Conservation (phyloP, 2,797 vertebrate genomes). For the Buphagus erythrorhynchus region DNA sequence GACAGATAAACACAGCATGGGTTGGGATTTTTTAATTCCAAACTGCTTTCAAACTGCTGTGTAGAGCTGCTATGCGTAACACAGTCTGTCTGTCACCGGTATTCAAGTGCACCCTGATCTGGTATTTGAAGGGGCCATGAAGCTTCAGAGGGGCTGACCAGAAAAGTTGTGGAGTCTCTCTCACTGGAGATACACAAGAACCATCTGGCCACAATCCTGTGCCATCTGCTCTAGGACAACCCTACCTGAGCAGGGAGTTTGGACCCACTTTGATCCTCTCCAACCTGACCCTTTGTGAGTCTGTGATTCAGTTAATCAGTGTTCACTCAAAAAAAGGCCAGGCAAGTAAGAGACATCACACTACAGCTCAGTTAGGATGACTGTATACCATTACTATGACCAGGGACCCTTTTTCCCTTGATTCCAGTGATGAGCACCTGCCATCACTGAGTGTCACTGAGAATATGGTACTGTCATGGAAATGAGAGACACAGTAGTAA, state of each 20-base stretch:
- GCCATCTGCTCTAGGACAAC: not conserved
- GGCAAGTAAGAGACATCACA: not conserved
- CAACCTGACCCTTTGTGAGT: not conserved
- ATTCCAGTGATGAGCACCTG: not conserved
- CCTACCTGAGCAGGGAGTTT: not conserved
- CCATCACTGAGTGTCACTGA: no score
- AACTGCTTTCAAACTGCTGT: not conserved
- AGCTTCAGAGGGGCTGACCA: not conserved
- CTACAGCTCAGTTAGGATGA: not conserved
- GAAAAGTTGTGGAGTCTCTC: not conserved
- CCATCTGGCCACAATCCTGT: not conserved
- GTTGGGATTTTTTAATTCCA: not conserved
- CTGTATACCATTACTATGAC: accelerated
- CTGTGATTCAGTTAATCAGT: not conserved
- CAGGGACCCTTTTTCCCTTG: not conserved
- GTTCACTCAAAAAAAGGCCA: not conserved
- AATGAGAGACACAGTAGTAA: not conserved
- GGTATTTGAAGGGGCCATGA: not conserved
- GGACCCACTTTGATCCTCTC: not conserved
- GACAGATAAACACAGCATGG: not conserved
- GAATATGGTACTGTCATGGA: not conserved
- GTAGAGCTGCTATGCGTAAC: not conserved
- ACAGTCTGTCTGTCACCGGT: not conserved
- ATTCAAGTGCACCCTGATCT: not conserved
- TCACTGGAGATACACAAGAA: not conserved